phyloP scores from a whole-genome alignment of 2,888 invertebrate species.

The Bugula neritina region DNA sequence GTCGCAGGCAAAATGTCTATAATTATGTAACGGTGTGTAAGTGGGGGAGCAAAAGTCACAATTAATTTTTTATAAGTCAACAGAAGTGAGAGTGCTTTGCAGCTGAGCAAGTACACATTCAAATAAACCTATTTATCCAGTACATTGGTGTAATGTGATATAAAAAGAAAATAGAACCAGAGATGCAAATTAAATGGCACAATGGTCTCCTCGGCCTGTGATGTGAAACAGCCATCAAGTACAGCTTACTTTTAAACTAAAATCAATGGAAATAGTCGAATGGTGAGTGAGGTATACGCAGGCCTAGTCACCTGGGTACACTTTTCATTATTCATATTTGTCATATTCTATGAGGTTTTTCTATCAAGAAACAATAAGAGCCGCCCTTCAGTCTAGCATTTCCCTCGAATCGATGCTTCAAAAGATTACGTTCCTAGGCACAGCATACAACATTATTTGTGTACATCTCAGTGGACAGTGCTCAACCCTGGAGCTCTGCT shows the following conservation, averaged over 20 bases:
- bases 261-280: background rate
- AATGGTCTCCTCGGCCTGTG: background rate
- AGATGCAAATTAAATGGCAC: background rate
- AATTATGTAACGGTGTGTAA: no score
- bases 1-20: no score
- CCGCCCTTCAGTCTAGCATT: background rate
- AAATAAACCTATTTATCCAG: no score
- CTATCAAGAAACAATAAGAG: background rate
- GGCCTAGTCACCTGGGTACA: background rate
- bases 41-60: no score
- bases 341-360: background rate
- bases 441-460: background rate
- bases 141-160: background rate
- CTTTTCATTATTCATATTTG: background rate
- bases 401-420: background rate
- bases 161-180: background rate
- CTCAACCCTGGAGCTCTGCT: background rate
- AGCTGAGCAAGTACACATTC: no score
- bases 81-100: no score
- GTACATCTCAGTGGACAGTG: background rate
- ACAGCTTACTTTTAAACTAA: background rate
- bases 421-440: background rate
- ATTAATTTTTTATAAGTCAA: no score
- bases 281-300: no score
- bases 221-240: background rate